Percentiles rank a stretch among this genome's conserved stretches.
Conservation (phyloP, 2,888 invertebrate species). For the Colostygia pectinataria region DNA sequence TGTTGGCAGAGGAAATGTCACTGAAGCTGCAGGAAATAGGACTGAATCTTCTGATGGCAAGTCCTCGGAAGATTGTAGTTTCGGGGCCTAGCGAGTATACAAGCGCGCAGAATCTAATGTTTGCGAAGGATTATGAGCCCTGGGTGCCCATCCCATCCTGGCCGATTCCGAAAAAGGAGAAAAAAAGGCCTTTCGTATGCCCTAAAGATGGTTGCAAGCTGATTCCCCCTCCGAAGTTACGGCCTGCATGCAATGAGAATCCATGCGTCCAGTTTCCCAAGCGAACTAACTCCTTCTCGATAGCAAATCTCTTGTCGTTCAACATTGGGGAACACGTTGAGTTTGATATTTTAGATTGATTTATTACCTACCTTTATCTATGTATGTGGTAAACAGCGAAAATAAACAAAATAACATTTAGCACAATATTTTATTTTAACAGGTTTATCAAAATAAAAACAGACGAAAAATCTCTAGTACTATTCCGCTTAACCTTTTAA, state of each 20-base stretch:
- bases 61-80: neutral
- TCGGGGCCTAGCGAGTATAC: too few species aligned
- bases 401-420: constrained; percentile 44
- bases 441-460: too few species aligned
- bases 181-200: constrained; percentile 42
- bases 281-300: constrained; percentile 38
- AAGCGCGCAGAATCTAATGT: constrained; percentile 25
- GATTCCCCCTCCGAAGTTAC: constrained; percentile 39
- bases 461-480: too few species aligned
- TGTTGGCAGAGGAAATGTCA: constrained; percentile 28
- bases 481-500: too few species aligned
- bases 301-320: constrained; percentile 4
- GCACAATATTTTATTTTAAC: neutral
- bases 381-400: constrained; percentile 49
- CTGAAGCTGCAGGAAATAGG: constrained; percentile 28
- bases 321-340: neutral
- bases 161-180: constrained; percentile 46
- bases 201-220: constrained; percentile 58
- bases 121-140: constrained; percentile 54
- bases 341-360: constrained; percentile 22
- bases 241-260: constrained; percentile 42
- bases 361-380: neutral
- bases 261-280: constrained; percentile 53
- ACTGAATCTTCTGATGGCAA: constrained; percentile 9
- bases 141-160: constrained; percentile 70